Evolutionary conservation across 2,888 invertebrate species (phyloP), one percentile per base, ranked within the genome.

Genomic region (Eupeodes latifasciatus): DNA sequence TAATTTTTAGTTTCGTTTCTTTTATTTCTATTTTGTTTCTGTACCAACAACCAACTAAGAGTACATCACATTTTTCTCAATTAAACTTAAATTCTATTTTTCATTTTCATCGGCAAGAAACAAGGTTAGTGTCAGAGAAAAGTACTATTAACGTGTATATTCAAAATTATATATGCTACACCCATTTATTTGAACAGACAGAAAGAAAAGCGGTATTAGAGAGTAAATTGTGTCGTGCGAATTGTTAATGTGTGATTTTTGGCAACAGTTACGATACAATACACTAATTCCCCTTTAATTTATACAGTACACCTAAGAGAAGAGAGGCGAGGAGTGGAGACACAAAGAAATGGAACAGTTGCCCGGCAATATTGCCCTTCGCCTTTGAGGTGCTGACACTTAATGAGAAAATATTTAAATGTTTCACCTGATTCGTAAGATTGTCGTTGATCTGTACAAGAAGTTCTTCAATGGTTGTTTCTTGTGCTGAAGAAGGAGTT

Each of bases 81-180:
- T 84, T 79, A 84, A 83, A 83, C 27, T 34, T n/a, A 49, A 80
- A 84, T 80, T 84, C 80, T 75, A 84, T 80, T 84, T 84, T 66
- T 80, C 40, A 40, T 84, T 84, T 66, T 80, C 40, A 40, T 40
- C 84, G 71, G 78, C 81, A 82, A 74, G 61, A 91, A 89, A 90
- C 92, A 92, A 92, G 92, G 92, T 92, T 92, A 92, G 91, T 92
- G 92, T 92, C 92, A 91, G 90, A 79, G 81, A 67, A 67, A 16
- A 49, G 34, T 47, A 16, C 61, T 49, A 72, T n/a, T 44, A n/a
- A 9, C 36, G 14, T 14, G 44, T 16, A 27, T 53, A 19, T 69
- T n/a, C 11, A 62, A 61, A 49, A 49, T 27, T 55, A 19, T 19
- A 27, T 27, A 27, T 27, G 27, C 2, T 27, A 14, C 49, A 79